Evolutionary conservation across 2,113 vertebrate genomes (phyloP).

Genomic region (Lynx canadensis): DNA sequence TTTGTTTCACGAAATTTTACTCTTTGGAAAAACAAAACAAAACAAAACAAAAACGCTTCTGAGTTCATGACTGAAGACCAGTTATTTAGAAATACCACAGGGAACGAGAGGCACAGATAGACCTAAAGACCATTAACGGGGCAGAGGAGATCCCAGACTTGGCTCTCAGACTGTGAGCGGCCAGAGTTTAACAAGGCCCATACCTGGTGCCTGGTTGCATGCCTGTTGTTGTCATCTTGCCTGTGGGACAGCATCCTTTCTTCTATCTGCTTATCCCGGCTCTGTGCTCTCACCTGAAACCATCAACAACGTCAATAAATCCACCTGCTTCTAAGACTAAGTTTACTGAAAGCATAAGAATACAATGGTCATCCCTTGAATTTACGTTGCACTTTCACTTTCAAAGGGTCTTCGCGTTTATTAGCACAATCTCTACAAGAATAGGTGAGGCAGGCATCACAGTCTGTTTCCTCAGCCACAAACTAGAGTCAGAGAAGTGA

Average conservation of each 20-base stretch:
- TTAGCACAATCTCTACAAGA: conserved; percentile 8
- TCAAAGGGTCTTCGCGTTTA: conserved; percentile 18
- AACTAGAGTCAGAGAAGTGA: conserved; percentile 20
- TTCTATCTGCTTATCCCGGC: conserved; percentile 98
- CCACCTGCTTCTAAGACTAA: conserved; percentile 72
- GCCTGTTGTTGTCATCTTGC: conserved; percentile 96
- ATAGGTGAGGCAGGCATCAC: background rate
- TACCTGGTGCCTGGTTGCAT: conserved; percentile 98
- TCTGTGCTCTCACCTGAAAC: conserved; percentile 96
- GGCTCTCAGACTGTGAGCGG: conserved; percentile 56
- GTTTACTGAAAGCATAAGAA: conserved; percentile 55
- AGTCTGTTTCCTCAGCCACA: conserved; percentile 18
- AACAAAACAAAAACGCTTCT: conserved; percentile 3
- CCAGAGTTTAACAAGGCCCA: conserved; percentile 72
- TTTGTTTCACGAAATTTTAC: conserved; percentile 29
- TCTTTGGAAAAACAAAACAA: conserved; percentile 1
- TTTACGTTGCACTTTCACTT: background rate
- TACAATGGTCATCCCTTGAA: conserved; percentile 6
- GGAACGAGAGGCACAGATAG: conserved; percentile 30
- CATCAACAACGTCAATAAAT: conserved; percentile 79
- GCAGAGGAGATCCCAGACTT: conserved; percentile 2
- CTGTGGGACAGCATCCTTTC: conserved; percentile 93
- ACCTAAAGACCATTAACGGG: background rate
- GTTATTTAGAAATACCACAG: background rate
- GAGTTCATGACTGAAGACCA: conserved; percentile 24